Evolutionary conservation across 2,888 invertebrate species (phyloP), one percentile per base, ranked within the genome.

Genomic region (Yponomeuta plumbellus): DNA sequence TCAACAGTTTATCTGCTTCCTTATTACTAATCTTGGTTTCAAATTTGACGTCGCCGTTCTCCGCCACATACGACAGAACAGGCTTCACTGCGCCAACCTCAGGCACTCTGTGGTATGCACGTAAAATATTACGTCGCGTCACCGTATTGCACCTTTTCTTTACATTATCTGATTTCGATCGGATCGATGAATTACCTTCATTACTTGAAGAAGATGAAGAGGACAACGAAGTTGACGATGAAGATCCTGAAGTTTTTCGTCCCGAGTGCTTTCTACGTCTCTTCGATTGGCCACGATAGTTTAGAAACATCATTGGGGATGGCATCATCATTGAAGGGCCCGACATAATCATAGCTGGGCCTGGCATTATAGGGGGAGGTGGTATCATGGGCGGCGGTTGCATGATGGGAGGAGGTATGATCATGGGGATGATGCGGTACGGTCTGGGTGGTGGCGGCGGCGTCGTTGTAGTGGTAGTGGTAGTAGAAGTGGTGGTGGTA

Each of bases 1-100:
- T 70, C 11, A 80, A 70, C 34, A 82, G 67, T 17, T 68, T 68
- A 11, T 65, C 71, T 1, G 80, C 86, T 68, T 84, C 83, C n/a
- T 76, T 70, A 1, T 78, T 73, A 68, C 73, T 83, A 21, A 87
- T 70, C n/a, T 71, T 75, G 26, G 74, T 79, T 69, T 80, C 75
- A 59, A 80, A 73, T 68, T 82, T 84, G 2, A 86, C 70, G 6
- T 82, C 75, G 39, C 79, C 78, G 44, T 76, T 72, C 64, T 72
- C 64, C 4, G 74, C 70, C 6, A 79, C 63, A 66, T 76, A 80
- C 11, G 73, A 72, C 11, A 80, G 67, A 21, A 77, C 70, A 11
- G 75, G 76, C 58, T 74, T 72, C 13, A 76, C 73, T 13, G 73
- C 57, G 66, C 75, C 44, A 17, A 52, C 13, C 44, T 52, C 44